These are phyloP conservation scores for Trogon melanurus DNA, from an alignment of 2,113 vertebrate genomes.

Conservation along the genomic window DNA sequence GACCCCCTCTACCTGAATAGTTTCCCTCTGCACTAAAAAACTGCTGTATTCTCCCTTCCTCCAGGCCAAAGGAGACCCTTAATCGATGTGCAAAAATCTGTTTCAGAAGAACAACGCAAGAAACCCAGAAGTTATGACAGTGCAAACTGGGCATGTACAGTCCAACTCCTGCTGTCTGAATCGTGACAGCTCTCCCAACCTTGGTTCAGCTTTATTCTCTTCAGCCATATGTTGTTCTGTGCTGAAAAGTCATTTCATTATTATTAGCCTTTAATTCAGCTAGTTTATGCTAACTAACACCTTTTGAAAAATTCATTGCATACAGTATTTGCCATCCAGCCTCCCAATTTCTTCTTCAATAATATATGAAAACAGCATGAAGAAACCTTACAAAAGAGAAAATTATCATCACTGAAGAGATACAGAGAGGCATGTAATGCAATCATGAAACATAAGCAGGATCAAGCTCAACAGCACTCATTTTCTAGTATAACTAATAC, in stretches of 20 bases:
- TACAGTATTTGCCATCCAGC: background rate
- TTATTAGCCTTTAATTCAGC: background rate
- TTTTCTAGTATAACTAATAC: background rate
- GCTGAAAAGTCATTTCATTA: background rate
- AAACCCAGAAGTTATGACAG: background rate
- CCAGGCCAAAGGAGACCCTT: background rate
- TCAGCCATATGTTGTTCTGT: background rate
- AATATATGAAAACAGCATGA: background rate
- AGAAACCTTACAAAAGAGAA: background rate
- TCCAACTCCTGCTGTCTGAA: background rate
- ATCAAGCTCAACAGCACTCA: background rate
- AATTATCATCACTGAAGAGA: background rate
- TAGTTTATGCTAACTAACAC: background rate
- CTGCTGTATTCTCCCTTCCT: background rate
- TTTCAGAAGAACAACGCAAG: background rate
- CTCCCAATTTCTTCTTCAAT: background rate
- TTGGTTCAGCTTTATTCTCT: background rate
- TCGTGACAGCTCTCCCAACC: background rate
- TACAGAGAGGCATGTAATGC: background rate
- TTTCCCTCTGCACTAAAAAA: background rate
- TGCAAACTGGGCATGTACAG: background rate
- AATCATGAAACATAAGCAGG: background rate
- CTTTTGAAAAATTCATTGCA: constrained; percentile 9
- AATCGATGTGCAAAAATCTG: background rate
- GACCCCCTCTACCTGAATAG: background rate